Conservation (phyloP, 2,113 vertebrate species). For the Speoplatyrhinus poulsoni region DNA sequence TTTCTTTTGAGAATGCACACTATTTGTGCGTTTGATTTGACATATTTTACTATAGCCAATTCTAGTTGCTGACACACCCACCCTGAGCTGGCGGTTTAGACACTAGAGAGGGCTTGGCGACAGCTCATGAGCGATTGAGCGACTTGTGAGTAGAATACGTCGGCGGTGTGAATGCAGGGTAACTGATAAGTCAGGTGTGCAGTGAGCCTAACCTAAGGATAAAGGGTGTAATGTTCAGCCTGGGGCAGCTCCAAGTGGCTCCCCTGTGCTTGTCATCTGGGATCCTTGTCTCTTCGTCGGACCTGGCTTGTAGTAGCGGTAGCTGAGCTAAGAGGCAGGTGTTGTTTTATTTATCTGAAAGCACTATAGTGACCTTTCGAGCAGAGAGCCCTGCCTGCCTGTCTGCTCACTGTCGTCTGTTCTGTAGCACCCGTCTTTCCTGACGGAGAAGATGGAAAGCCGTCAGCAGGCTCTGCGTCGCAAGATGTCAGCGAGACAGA, state of each 20-base stretch:
- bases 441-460: too few species aligned
- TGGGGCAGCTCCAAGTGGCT: conserved; percentile 62
- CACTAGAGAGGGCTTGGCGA: too few species aligned
- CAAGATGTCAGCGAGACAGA: too few species aligned
- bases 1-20: too few species aligned
- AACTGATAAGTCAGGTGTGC: conserved; percentile 15
- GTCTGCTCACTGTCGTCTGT: conserved; percentile 37
- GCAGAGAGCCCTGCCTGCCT: conserved; percentile 54
- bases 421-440: conserved; percentile 39
- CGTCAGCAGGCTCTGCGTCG: too few species aligned
- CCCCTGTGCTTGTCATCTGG: conserved; percentile 65
- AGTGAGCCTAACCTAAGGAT: conserved; percentile 47
- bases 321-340: conserved; percentile 65
- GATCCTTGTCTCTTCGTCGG: conserved; percentile 58
- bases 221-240: conserved; percentile 65
- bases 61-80: too few species aligned
- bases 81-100: too few species aligned
- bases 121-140: too few species aligned
- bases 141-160: too few species aligned
- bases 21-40: too few species aligned
- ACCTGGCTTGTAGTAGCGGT: conserved; percentile 51
- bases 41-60: too few species aligned
- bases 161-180: too few species aligned
- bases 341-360: conserved; percentile 76
- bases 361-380: conserved; percentile 66